Evolutionary conservation across 2,888 invertebrate genomes (phyloP).

Genomic region (Bombylius major): DNA sequence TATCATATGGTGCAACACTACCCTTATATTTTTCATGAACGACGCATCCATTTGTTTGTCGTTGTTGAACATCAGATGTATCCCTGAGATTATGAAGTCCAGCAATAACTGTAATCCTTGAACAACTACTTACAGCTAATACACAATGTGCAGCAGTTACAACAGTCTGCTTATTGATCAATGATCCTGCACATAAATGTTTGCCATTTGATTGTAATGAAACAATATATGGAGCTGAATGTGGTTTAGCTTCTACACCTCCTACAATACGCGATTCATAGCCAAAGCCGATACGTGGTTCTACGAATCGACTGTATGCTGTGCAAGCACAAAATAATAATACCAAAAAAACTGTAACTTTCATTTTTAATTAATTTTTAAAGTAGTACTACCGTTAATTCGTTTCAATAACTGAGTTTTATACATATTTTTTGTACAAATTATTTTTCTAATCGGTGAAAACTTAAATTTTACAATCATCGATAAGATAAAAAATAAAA

Average conservation of each 20-base stretch:
- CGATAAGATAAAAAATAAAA: too few relatives aligned
- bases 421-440: too few relatives aligned
- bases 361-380: too few relatives aligned
- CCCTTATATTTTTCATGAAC: constrained; percentile 28
- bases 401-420: too few relatives aligned
- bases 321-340: too few relatives aligned
- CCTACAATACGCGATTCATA: constrained; percentile 1
- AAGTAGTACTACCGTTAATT: too few relatives aligned
- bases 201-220: constrained; percentile 19
- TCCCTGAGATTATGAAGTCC: constrained; percentile 32
- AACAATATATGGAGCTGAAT: constrained; percentile 37
- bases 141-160: constrained; percentile 35
- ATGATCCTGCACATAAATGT: constrained; percentile 36
- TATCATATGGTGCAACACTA: constrained; percentile 41
- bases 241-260: constrained; percentile 30
- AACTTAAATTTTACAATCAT: too few relatives aligned
- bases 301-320: too few relatives aligned
- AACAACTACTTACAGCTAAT: constrained; percentile 19
- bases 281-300: too few relatives aligned
- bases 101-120: constrained; percentile 21
- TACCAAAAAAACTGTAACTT: too few relatives aligned
- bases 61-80: constrained; percentile 22
- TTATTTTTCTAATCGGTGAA: too few relatives aligned
- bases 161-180: constrained; percentile 31
- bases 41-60: constrained; percentile 23